Conservation (phyloP, 2,113 vertebrate genomes). For the Paratilapia polleni region DNA sequence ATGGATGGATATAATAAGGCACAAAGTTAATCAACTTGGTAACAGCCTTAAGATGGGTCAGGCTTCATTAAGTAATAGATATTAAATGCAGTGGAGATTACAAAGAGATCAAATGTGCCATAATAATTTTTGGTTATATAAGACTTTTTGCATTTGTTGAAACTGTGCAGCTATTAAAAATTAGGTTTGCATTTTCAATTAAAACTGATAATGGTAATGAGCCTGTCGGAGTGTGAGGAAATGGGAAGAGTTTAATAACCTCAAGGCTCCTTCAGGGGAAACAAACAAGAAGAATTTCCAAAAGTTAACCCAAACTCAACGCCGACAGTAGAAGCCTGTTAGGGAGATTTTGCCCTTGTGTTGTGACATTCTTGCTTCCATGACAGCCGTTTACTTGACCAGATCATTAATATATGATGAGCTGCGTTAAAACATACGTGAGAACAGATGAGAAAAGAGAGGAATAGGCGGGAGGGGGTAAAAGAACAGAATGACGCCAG, state of each 20-base stretch:
- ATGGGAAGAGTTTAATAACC: not conserved
- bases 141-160: not conserved
- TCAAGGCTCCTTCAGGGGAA: not conserved
- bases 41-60: not conserved
- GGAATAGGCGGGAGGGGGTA: not conserved
- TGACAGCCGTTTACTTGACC: conserved; percentile 19
- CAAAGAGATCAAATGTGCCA: not conserved
- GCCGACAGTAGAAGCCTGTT: not conserved
- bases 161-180: conserved; percentile 1
- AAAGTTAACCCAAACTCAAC: not conserved
- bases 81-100: not conserved
- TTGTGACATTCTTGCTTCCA: conserved; percentile 6
- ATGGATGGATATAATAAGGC: too few species aligned
- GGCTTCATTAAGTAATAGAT: not conserved
- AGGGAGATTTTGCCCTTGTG: conserved; percentile 7
- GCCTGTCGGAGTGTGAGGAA: not conserved
- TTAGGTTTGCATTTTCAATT: not conserved
- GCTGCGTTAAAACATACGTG: conserved; percentile 57
- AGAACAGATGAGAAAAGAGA: conserved; percentile 44
- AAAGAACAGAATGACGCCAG: conserved; percentile 1
- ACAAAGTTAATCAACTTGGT: not conserved
- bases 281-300: not conserved
- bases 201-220: not conserved
- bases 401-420: conserved; percentile 55
- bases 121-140: not conserved